Percentiles rank a stretch among this genome's conserved stretches.
Conservation (phyloP, 1,140 invertebrate species). For the Procambarus clarkii region DNA sequence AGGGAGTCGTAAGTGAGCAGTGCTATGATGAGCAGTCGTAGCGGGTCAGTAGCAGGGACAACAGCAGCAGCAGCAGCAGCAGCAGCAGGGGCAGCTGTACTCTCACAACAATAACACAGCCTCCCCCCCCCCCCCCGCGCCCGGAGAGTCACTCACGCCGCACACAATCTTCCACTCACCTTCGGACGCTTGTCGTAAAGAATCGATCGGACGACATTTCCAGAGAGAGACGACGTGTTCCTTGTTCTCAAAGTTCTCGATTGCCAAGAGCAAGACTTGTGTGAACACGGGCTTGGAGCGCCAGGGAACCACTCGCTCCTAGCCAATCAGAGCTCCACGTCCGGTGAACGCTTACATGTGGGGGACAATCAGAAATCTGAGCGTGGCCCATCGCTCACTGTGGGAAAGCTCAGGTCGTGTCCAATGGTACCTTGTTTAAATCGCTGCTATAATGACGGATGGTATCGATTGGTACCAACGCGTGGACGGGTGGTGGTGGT, state of each 20-base stretch:
- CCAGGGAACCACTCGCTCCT: too few species aligned
- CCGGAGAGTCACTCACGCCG: neutral
- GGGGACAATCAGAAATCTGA: slow-evolving; percentile 39
- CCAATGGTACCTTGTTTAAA: slow-evolving; percentile 66
- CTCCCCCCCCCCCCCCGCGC: slow-evolving; percentile 38
- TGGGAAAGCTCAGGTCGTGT: slow-evolving; percentile 56
- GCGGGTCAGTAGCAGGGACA: slow-evolving; percentile 24
- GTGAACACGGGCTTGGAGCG: too few species aligned
- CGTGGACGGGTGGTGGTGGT: slow-evolving; percentile 13
- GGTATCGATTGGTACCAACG: slow-evolving; percentile 55
- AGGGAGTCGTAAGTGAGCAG: slow-evolving; percentile 8
- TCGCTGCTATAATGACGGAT: slow-evolving; percentile 61
- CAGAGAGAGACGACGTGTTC: neutral
- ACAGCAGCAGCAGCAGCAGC: slow-evolving; percentile 19
- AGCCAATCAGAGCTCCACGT: neutral
- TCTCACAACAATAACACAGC: slow-evolving; percentile 64
- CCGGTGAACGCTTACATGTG: neutral
- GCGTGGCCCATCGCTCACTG: slow-evolving; percentile 46
- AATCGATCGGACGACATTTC: neutral
- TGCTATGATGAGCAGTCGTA: neutral
- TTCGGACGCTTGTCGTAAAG: neutral
- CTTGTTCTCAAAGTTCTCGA: too few species aligned
- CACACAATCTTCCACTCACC: neutral
- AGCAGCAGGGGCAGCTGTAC: slow-evolving; percentile 48
- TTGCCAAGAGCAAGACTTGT: too few species aligned